Evolutionary conservation across 2,113 vertebrate genomes (phyloP).

Genomic region (Chunga burmeisteri): DNA sequence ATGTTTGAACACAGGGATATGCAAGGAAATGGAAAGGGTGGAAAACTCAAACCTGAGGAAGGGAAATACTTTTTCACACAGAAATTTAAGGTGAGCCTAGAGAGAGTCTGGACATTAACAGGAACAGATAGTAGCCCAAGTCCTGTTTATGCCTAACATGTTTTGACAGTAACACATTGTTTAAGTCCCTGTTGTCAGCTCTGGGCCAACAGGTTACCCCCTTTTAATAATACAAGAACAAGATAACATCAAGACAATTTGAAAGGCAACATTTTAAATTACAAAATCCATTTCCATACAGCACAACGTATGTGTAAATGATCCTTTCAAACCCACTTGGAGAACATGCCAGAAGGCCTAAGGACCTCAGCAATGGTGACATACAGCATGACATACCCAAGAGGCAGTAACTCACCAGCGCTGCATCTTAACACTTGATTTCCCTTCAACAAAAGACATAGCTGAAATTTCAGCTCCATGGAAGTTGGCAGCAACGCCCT

Average conservation of each 20-base stretch:
- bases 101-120: background rate
- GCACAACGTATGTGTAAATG: background rate
- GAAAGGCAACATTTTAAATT: background rate
- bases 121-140: background rate
- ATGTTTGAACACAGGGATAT: background rate
- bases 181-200: background rate
- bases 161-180: background rate
- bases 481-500: background rate
- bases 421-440: background rate
- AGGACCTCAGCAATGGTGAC: background rate
- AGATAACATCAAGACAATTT: background rate
- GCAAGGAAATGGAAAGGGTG: background rate
- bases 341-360: background rate
- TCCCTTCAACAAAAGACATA: background rate
- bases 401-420: background rate
- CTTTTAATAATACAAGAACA: background rate
- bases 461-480: background rate
- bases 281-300: background rate
- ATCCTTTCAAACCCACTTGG: background rate
- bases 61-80: background rate
- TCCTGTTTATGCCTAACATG: background rate
- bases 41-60: background rate
- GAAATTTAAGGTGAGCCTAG: background rate
- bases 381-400: accelerated
- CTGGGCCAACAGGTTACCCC: background rate